phyloP scores from a whole-genome alignment of 2,113 vertebrate genomes.

The Orycteropus afer region DNA sequence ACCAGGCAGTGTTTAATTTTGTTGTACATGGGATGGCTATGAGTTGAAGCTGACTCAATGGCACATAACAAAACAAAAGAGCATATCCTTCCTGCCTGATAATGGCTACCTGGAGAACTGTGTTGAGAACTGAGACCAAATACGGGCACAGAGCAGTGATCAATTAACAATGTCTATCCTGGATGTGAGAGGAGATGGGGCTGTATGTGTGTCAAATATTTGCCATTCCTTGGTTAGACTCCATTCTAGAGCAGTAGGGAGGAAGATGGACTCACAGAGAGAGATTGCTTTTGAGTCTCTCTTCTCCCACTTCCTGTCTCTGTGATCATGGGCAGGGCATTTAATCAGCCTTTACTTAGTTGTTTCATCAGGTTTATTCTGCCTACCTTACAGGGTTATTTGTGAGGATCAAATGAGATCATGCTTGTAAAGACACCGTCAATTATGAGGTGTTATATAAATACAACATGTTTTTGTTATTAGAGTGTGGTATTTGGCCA shows the following conservation, averaged over 20 bases:
- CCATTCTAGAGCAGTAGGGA: neutral
- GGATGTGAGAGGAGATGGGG: neutral
- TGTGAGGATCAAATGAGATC: constrained; percentile 32
- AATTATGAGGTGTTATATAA: neutral
- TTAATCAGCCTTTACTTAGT: neutral
- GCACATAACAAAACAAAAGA: no score
- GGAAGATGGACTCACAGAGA: neutral
- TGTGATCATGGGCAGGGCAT: neutral
- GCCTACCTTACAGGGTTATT: neutral
- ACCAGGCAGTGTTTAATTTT: no score
- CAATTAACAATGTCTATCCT: neutral
- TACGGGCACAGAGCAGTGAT: neutral
- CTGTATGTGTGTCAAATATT: neutral
- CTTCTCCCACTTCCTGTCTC: neutral
- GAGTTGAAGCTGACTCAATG: no score
- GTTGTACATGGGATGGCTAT: no score
- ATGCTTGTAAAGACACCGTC: neutral
- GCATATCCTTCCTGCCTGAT: neutral
- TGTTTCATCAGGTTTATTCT: neutral
- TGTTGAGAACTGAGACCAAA: neutral
- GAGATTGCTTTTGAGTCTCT: neutral
- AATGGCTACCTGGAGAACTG: neutral
- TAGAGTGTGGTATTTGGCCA: constrained; percentile 47
- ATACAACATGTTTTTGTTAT: constrained; percentile 25
- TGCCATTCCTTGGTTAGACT: neutral